These are phyloP conservation scores for Leucania comma DNA, from an alignment of 2,888 invertebrate genomes.

Conservation along the genomic window DNA sequence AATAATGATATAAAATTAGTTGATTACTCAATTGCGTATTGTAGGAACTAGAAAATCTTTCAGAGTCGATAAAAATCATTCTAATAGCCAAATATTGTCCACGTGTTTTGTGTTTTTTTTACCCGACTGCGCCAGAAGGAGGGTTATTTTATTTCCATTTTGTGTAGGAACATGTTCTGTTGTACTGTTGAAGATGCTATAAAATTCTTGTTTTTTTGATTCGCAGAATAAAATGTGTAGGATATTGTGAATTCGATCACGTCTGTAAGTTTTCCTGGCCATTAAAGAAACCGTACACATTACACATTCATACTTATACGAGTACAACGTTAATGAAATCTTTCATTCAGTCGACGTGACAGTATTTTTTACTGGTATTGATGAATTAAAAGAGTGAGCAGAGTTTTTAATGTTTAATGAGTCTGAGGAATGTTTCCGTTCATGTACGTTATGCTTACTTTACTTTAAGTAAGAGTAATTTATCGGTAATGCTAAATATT, in stretches of 20 bases:
- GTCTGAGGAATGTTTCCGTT: conserved; percentile 20
- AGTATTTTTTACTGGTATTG: conserved; percentile 23
- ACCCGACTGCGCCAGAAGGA: no score
- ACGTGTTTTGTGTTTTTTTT: no score
- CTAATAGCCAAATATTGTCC: neutral
- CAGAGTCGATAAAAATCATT: neutral
- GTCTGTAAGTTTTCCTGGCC: conserved; percentile 28
- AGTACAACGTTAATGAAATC: conserved; percentile 44
- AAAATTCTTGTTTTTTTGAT: conserved; percentile 15
- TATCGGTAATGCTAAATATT: conserved; percentile 16
- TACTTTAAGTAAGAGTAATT: conserved; percentile 9
- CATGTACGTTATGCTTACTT: conserved; percentile 8
- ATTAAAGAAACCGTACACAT: conserved; percentile 46
- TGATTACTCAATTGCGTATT: neutral
- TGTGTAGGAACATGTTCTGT: neutral
- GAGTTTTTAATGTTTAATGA: conserved; percentile 41
- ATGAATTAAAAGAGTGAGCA: conserved; percentile 41
- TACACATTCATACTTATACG: conserved; percentile 33
- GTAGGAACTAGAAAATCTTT: neutral
- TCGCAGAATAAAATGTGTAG: conserved; percentile 40
- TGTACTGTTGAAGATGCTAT: neutral
- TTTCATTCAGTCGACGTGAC: conserved; percentile 52
- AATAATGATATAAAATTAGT: no score
- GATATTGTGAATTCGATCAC: conserved; percentile 46
- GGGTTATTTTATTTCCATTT: no score